These are phyloP conservation scores for Gastracanthus pulcherrimus DNA, from an alignment of 2,888 invertebrate genomes.

Conservation along the genomic window DNA sequence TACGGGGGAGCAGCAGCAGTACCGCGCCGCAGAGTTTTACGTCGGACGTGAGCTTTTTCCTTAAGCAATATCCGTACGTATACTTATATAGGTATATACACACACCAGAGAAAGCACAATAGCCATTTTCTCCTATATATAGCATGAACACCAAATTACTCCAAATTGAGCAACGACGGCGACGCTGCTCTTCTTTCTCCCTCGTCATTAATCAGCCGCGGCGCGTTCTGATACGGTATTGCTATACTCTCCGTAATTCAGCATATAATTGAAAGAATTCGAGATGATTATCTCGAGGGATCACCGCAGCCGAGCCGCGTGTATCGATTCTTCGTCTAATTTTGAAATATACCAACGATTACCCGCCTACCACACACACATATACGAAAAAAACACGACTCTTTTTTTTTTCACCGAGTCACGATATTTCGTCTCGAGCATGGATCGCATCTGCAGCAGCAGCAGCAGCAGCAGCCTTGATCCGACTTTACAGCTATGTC, in stretches of 20 bases:
- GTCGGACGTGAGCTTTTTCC: slow-evolving; percentile 48
- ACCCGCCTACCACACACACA: not conserved
- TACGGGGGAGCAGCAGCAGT: not conserved
- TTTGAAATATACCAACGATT: not conserved
- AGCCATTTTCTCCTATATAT: not conserved
- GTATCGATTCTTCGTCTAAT: slow-evolving; percentile 9
- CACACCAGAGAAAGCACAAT: not conserved
- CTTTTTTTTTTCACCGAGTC: slow-evolving; percentile 26
- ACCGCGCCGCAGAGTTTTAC: not conserved
- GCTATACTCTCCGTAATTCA: not conserved
- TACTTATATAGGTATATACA: not conserved
- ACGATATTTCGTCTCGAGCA: not conserved
- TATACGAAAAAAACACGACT: not conserved
- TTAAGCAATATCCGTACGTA: slow-evolving; percentile 2
- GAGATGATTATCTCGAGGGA: not conserved
- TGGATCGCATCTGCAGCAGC: slow-evolving; percentile 11
- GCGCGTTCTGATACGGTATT: not conserved
- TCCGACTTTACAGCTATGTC: slow-evolving; percentile 40
- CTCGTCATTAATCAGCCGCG: slow-evolving; percentile 26
- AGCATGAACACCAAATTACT: not conserved
- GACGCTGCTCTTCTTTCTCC: not conserved
- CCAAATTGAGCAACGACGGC: not conserved
- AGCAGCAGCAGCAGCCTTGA: not conserved
- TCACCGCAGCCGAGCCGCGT: not conserved
- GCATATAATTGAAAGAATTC: slow-evolving; percentile 17